Base-by-base conservation (phyloP, 2,888 invertebrate genomes). In the Ariolimax columbianus region DNA sequence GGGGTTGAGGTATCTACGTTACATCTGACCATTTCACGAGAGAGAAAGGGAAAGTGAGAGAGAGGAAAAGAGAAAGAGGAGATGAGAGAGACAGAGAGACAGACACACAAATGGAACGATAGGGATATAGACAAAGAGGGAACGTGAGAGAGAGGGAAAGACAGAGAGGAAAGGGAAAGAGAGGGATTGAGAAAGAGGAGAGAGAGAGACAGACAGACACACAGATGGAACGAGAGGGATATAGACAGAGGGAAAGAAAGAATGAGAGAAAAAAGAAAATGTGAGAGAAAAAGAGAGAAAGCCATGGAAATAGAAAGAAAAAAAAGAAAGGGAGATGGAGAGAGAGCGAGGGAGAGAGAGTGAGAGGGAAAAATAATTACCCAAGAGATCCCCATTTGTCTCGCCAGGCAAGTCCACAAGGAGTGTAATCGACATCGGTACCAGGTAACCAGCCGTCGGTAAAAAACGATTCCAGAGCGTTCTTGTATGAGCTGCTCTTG, bases 301-400 rank as follows among this genome's bases (percentile, higher is more conserved):
- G 47, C 6, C 47, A 47, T 6, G 47, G 9, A 47, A 14, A 47
- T 47, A 47, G 47, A 47, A 6, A 47, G 47, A 47, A 6, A 47
- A 14, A 47, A n/a, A n/a, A n/a, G n/a, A n/a, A n/a, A n/a, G n/a
- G n/a, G n/a, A n/a, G n/a, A 6, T 26, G 55, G 26, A n/a, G n/a
- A 63, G 59, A 63, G 3, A n/a, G 11, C 26, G 1, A 72, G 19
- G 36, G 17, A 72, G 23, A n/a, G n/a, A n/a, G n/a, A n/a, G n/a
- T n/a, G n/a, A n/a, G n/a, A n/a, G n/a, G n/a, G n/a, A n/a, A 17
- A 68, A 70, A 0, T 7, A 40, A 23, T 70, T 73, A 73, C 89
- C 92, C 87, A 77, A 89, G 88, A 40, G 91, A 87, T 1, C 91
- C 92, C 92, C 92, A 92, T 66, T 89, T 87, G 83, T 91, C 90